A percentile compares a stretch with the other conserved stretches of the same genome.
These are phyloP conservation scores for Sesamia inferens DNA, from an alignment of 2,888 invertebrate species.

Conservation along the genomic window DNA sequence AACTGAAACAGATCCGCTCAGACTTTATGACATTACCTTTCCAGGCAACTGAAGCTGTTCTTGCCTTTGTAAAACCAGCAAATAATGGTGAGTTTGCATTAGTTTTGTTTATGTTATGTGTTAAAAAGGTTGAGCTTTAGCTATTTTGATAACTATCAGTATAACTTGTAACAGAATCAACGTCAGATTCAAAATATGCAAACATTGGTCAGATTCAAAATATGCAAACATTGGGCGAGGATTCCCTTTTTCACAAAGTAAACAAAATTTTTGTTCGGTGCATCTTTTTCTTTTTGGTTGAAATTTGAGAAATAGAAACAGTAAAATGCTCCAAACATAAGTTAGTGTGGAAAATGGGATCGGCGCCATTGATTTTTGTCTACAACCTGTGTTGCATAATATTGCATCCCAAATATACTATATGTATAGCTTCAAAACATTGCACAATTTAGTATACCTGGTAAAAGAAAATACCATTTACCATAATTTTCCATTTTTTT, in stretches of 20 bases:
- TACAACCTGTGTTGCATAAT: background rate
- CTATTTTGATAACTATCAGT: background rate
- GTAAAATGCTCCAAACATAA: too few relatives aligned
- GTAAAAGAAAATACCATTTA: too few relatives aligned
- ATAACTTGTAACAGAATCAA: background rate
- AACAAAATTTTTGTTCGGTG: too few relatives aligned
- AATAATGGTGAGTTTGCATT: conserved; percentile 89
- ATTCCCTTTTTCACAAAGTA: too few relatives aligned
- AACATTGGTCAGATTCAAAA: background rate
- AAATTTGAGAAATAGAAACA: too few relatives aligned
- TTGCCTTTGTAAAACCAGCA: conserved; percentile 96
- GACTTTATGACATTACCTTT: conserved; percentile 98
- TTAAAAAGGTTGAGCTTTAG: background rate
- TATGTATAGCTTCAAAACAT: background rate
- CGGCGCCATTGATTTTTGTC: background rate
- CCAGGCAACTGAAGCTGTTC: conserved; percentile 98
- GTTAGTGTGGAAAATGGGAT: too few relatives aligned
- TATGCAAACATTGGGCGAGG: background rate
- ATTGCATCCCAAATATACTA: background rate
- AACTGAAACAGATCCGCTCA: conserved; percentile 97
- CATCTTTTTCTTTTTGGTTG: too few relatives aligned
- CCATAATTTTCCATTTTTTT: too few relatives aligned
- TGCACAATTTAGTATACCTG: background rate
- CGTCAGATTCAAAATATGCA: background rate
- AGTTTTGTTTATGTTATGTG: background rate